Conservation (phyloP, 2,113 vertebrate genomes). For the Charadrius vociferus region DNA sequence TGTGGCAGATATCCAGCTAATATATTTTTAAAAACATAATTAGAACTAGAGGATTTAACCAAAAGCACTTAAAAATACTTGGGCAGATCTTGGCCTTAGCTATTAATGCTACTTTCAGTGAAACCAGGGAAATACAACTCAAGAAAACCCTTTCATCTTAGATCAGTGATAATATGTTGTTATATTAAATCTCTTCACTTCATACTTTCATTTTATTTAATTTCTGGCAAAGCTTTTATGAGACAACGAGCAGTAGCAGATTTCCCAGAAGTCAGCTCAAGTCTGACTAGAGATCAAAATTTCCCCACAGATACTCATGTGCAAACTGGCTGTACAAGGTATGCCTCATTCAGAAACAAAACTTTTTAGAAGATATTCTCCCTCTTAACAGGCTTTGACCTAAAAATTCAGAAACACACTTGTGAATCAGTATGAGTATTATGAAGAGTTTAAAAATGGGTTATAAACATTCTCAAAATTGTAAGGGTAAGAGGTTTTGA, state of each 20-base stretch:
- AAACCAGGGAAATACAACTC: not conserved
- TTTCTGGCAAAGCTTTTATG: not conserved
- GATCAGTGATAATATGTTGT: not conserved
- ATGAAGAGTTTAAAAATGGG: not conserved
- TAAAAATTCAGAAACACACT: not conserved
- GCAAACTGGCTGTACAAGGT: not conserved
- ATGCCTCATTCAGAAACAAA: not conserved
- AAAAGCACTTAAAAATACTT: not conserved
- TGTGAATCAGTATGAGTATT: not conserved
- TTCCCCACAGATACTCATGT: not conserved
- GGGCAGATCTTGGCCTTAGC: not conserved
- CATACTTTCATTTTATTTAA: not conserved
- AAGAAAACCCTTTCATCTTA: not conserved
- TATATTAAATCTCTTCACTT: not conserved
- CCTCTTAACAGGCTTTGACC: not conserved
- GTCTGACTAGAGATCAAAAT: not conserved
- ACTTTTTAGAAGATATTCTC: not conserved
- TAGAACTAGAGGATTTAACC: not conserved
- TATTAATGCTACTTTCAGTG: not conserved
- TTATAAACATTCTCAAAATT: not conserved
- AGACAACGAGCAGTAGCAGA: not conserved
- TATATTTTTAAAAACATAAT: not conserved
- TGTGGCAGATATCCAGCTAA: not conserved
- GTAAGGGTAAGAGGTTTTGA: not conserved
- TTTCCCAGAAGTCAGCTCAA: not conserved